Evolutionary conservation across 2,888 invertebrate genomes (phyloP).

Genomic region (Dinocampus coccinellae): DNA sequence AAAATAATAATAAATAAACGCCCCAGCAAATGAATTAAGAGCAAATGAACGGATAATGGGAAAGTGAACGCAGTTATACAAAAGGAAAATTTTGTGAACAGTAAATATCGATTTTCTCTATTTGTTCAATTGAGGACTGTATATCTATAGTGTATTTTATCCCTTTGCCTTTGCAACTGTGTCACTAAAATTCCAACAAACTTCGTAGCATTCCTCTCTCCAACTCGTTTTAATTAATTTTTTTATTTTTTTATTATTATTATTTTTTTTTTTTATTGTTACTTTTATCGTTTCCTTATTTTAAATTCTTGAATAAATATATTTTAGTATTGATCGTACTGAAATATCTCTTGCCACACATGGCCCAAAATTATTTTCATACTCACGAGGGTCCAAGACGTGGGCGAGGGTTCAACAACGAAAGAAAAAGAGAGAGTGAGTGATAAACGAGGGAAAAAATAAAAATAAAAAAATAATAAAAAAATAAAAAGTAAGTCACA

Average conservation of each 20-base stretch:
- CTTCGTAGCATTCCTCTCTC: too few relatives aligned
- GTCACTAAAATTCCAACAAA: background rate
- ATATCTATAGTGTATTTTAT: conserved; percentile 9
- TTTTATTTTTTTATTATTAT: too few relatives aligned
- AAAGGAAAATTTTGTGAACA: conserved; percentile 21
- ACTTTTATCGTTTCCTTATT: background rate
- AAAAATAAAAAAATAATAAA: too few relatives aligned
- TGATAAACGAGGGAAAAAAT: too few relatives aligned
- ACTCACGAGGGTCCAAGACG: conserved; percentile 2
- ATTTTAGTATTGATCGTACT: background rate
- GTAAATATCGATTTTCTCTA: conserved; percentile 12
- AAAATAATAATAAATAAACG: conserved; percentile 8
- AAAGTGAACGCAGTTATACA: background rate
- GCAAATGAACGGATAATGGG: background rate
- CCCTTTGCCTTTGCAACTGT: background rate
- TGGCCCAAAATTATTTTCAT: conserved; percentile 22
- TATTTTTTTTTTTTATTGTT: background rate
- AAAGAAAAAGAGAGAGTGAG: too few relatives aligned
- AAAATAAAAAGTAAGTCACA: background rate
- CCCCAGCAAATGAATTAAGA: background rate
- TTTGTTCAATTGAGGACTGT: conserved; percentile 29
- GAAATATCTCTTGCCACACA: conserved; percentile 1
- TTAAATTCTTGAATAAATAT: background rate
- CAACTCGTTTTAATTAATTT: too few relatives aligned
- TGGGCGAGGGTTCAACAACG: conserved; percentile 7